Evolutionary conservation across 1,140 invertebrate species (phyloP), one percentile per base, ranked within the genome.

Genomic region (Neodiprion virginianus): DNA sequence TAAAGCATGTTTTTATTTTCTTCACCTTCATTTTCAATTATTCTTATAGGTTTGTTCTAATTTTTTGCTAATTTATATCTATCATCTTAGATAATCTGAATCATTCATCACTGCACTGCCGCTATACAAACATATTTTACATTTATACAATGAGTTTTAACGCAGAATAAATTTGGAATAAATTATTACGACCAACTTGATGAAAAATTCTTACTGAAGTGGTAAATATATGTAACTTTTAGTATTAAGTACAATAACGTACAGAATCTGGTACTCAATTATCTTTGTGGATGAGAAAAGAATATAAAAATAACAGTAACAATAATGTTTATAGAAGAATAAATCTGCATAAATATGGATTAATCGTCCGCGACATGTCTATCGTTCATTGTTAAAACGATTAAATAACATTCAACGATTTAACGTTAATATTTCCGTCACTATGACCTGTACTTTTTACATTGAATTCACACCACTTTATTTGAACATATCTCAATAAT

Each of bases 81-180:
- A 53, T 61, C 53, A 61, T 61, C n/a, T 61, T 61, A 61, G 53
- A 61, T 8, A 61, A 61, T 61, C 53, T 61, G n/a, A 61, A 61
- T 8, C n/a, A 61, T 8, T 61, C 53, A 61, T 61, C 53, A 61
- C 11, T 61, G 53, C 53, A 61, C 53, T 61, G 53, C 53, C 53
- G 53, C 53, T 61, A 61, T 61, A 61, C 53, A 61, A 61, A 61
- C 53, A 61, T 61, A 61, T 61, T 61, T 61, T 61, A 61, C 53
- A 61, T 61, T 61, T 61, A 61, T 61, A 61, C 8, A 12, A 61
- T 61, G 53, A 61, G 53, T n/a, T 61, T 11, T 61, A 61, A 2
- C 53, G 53, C 53, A 61, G 53, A 61, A 11, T 61, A 61, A 61
- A 12, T 61, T 61, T 61, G 11, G 1, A 61, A 61, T 61, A 61